Evolutionary conservation across 2,888 invertebrate genomes (phyloP), one percentile per base, ranked within the genome.

Genomic region (Acleris literana): DNA sequence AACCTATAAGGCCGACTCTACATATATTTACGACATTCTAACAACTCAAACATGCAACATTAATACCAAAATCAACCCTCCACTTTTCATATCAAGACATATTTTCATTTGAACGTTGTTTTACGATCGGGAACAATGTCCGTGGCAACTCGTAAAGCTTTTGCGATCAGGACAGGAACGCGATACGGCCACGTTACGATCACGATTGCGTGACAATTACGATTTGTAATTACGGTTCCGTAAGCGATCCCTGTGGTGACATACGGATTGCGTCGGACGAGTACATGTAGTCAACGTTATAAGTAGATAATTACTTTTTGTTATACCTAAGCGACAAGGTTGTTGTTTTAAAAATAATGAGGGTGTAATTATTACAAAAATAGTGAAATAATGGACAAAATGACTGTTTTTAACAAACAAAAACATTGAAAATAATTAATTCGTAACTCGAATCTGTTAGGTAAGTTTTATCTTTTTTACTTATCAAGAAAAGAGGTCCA

Each of bases 1-100:
- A 46, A 46, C 17, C 46, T 18, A 13, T 13, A 53, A 58, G 17
- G 46, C 48, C 39, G 58, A 58, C 46, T 57, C 29, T 20, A 33
- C 46, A 58, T 44, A 11, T 53, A 58, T 61, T 64, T 64, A 64
- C 25, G 59, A 49, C 64, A n/a, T 39, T 54, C 59, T 64, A 54
- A 54, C 54, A 22, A 53, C 51, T 9, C 16, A 58, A 56, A 46
- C 9, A 22, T 29, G 3, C 33, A 33, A 53, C 29, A 25, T 18
- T 13, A 44, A 11, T 44, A 43, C 44, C 33, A 39, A 9, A 43
- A 9, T 22, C 9, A 18, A 22, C 54, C 59, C 54, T 64, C 2
- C 7, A 3, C 5, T 4, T 39, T 39, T 39, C 22, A 18, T n/a
- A 25, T 51, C 54, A 64, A 64, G 48, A 54, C 39, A 48, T 46